Evolutionary conservation across 2,113 vertebrate genomes (phyloP).

Genomic region (Spea bombifrons): DNA sequence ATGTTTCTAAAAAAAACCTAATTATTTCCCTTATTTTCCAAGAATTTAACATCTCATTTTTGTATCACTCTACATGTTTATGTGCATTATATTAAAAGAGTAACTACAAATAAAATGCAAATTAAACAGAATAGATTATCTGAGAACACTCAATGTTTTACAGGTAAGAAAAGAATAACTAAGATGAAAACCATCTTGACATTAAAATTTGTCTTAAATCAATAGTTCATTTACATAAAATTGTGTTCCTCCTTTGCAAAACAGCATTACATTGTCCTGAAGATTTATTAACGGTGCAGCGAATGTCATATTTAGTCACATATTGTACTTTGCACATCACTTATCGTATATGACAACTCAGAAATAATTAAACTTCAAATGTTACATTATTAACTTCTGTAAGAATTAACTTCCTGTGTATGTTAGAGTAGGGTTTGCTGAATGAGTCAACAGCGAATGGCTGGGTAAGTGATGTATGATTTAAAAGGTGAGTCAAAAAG

Average conservation of each 20-base stretch:
- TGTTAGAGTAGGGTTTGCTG: constrained; percentile 10
- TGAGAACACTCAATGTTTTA: neutral
- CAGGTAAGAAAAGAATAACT: neutral
- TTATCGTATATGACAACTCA: neutral
- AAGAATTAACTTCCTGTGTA: constrained; percentile 15
- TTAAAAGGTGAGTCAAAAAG: constrained; percentile 21
- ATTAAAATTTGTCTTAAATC: constrained; percentile 35
- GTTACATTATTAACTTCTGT: constrained; percentile 8
- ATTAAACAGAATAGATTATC: constrained; percentile 18
- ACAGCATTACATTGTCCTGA: neutral
- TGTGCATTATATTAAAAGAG: constrained; percentile 4
- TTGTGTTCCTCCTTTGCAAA: constrained; percentile 23
- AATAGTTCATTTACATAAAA: constrained; percentile 17
- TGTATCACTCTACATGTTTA: neutral
- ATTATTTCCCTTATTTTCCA: no score
- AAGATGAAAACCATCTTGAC: neutral
- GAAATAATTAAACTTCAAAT: constrained; percentile 4
- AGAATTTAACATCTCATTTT: constrained; percentile 4
- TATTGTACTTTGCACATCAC: constrained; percentile 2
- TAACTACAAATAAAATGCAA: neutral
- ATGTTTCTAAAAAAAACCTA: no score
- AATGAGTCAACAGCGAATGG: constrained; percentile 22
- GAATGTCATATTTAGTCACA: neutral
- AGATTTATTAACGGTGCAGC: neutral
- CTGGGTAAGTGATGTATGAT: neutral